Evolutionary conservation across 2,113 vertebrate genomes (phyloP).

Genomic region (Myocastor coypus): DNA sequence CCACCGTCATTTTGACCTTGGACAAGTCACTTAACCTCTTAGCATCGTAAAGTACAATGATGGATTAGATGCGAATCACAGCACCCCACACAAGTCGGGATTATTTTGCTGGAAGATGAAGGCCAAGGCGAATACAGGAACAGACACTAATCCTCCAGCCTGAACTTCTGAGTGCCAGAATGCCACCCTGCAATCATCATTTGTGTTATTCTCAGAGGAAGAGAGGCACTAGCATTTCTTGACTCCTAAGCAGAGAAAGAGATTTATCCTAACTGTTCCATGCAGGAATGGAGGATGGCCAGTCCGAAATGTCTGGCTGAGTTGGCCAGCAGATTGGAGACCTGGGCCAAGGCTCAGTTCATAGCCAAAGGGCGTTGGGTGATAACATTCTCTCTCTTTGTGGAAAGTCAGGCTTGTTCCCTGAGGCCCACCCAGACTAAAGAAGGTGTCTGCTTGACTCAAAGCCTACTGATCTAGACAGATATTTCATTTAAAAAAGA

Average conservation of each 20-base stretch:
- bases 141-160: not conserved
- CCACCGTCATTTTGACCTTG: not conserved
- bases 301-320: not conserved
- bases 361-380: not conserved
- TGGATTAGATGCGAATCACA: not conserved
- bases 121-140: not conserved
- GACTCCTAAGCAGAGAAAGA: not conserved
- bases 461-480: not conserved
- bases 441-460: not conserved
- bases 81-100: not conserved
- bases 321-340: not conserved
- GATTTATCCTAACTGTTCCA: not conserved
- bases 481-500: not conserved
- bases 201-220: not conserved
- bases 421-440: not conserved
- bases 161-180: not conserved
- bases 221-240: not conserved
- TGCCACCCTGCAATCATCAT: not conserved
- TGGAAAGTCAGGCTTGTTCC: not conserved
- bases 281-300: not conserved
- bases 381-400: not conserved
- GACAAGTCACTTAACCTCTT: not conserved
- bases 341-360: not conserved
- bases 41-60: not conserved
- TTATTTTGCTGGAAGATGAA: not conserved